phyloP scores from a whole-genome alignment of 2,888 invertebrate genomes.

The Panopea generosa region DNA sequence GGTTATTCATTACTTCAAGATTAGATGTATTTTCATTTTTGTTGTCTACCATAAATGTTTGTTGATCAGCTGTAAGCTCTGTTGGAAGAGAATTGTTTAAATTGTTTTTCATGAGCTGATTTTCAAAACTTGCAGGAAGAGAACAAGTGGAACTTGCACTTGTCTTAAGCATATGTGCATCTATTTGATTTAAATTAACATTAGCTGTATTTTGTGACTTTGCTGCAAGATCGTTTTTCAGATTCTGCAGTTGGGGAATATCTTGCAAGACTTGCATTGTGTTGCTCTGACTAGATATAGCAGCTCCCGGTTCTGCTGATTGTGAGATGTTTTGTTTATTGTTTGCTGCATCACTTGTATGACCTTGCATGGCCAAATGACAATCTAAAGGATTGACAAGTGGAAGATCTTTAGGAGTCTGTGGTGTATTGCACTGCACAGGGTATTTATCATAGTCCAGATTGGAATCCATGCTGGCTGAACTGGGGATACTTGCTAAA shows the following conservation, averaged over 20 bases:
- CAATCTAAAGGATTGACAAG: conserved; percentile 48
- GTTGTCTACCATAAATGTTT: too few species aligned
- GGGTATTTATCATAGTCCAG: conserved; percentile 54
- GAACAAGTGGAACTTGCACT: conserved; percentile 23
- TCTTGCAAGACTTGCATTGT: conserved; percentile 45
- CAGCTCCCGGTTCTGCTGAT: conserved; percentile 5
- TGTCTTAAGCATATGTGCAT: too few species aligned
- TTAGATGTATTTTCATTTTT: too few species aligned
- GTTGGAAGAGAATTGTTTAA: conserved; percentile 38
- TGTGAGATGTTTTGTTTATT: background rate
- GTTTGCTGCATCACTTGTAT: background rate
- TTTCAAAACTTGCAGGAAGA: conserved; percentile 44
- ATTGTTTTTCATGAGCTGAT: conserved; percentile 2
- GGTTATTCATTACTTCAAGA: too few species aligned
- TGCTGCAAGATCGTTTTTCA: conserved; percentile 34
- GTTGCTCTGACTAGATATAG: conserved; percentile 20
- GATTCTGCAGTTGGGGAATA: conserved; percentile 40
- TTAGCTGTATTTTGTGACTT: too few species aligned
- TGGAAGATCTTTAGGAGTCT: conserved; percentile 57
- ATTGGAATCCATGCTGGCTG: conserved; percentile 36
- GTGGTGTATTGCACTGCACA: conserved; percentile 60
- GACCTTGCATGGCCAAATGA: conserved; percentile 17
- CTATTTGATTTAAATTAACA: too few species aligned
- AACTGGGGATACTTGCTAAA: conserved; percentile 40
- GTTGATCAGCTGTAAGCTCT: conserved; percentile 24